Conservation (phyloP, 2,888 invertebrate genomes). For the Junonia oenone region DNA sequence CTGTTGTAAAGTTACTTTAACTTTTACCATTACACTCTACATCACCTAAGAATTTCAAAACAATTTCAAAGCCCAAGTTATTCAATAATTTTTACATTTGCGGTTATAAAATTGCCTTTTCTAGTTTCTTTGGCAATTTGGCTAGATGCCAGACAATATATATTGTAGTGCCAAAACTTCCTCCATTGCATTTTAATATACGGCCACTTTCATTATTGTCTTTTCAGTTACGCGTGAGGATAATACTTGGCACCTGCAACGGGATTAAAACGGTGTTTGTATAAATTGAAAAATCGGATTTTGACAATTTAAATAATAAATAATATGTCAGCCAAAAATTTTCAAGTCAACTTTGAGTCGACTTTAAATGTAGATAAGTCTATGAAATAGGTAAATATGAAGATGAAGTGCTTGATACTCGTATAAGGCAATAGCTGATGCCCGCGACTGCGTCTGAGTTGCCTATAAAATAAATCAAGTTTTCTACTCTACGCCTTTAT, state of each 20-base stretch:
- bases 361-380: too few relatives aligned
- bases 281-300: background rate
- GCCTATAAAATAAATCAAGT: too few relatives aligned
- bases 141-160: conserved; percentile 15
- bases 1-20: too few relatives aligned
- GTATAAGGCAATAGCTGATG: too few relatives aligned
- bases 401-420: too few relatives aligned
- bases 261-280: background rate
- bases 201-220: conserved; percentile 3
- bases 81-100: conserved; percentile 12
- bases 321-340: background rate
- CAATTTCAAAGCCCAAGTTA: conserved; percentile 2
- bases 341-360: too few relatives aligned
- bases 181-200: conserved; percentile 19
- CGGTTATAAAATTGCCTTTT: conserved; percentile 20
- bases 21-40: conserved; percentile 7
- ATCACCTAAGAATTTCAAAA: background rate
- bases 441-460: too few relatives aligned
- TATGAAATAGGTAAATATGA: too few relatives aligned
- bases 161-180: conserved; percentile 19
- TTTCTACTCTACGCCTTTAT: too few relatives aligned
- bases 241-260: background rate
- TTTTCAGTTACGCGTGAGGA: background rate
- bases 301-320: background rate
- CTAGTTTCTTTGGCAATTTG: conserved; percentile 20